Evolutionary conservation across 2,113 vertebrate genomes (phyloP).

Genomic region (Hepsetus odoe): DNA sequence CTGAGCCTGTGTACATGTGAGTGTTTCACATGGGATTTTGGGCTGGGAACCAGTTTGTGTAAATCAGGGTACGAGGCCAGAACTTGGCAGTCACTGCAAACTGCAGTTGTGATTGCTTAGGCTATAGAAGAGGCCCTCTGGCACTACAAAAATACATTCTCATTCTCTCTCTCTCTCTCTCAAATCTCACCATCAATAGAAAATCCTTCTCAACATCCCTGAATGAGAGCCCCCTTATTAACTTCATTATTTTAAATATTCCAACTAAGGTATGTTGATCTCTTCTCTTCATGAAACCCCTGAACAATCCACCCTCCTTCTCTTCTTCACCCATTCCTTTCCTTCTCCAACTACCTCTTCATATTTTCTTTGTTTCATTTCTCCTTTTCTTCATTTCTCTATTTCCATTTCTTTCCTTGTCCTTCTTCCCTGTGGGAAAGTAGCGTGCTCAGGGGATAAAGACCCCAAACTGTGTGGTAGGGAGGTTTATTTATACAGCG

Average conservation of each 20-base stretch:
- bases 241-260: too few species aligned
- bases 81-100: neutral
- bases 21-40: conserved; percentile 53
- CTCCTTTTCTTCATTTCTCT: too few species aligned
- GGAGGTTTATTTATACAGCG: conserved; percentile 36
- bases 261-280: too few species aligned
- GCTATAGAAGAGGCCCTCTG: neutral
- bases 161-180: neutral
- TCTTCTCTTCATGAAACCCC: too few species aligned
- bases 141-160: neutral
- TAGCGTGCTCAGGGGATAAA: conserved; percentile 35
- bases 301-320: too few species aligned
- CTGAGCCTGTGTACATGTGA: conserved; percentile 50
- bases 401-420: too few species aligned
- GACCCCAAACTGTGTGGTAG: conserved; percentile 39
- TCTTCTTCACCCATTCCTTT: too few species aligned
- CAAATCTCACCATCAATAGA: conserved; percentile 16
- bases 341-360: too few species aligned
- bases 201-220: too few species aligned
- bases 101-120: neutral
- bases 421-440: conserved; percentile 51
- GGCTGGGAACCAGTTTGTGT: conserved; percentile 50
- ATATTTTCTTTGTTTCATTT: too few species aligned
- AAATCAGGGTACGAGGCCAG: conserved; percentile 56
- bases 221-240: too few species aligned